These are phyloP conservation scores for Orussus abietinus DNA, from an alignment of 1,140 invertebrate species.

Conservation along the genomic window DNA sequence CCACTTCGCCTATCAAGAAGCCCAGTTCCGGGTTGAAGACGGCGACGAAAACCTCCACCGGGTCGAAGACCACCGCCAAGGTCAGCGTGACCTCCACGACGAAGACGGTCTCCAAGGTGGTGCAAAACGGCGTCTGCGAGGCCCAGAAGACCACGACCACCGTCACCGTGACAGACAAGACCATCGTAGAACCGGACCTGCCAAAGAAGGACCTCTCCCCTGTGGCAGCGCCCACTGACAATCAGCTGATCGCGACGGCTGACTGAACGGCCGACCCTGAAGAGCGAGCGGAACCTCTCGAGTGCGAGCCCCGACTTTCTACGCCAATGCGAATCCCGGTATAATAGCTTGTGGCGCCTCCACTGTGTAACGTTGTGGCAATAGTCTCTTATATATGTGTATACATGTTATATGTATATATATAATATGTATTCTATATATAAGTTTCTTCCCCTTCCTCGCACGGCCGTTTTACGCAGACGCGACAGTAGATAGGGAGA, in stretches of 20 bases:
- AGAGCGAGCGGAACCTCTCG: no score
- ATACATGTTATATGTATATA: no score
- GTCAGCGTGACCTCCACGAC: slow-evolving; percentile 49
- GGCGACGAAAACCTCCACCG: slow-evolving; percentile 12
- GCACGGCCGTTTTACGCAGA: no score
- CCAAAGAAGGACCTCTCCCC: slow-evolving; percentile 45
- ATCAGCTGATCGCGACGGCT: slow-evolving; percentile 45
- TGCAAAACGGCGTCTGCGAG: slow-evolving; percentile 41
- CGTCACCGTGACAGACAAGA: slow-evolving; percentile 12
- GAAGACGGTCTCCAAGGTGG: slow-evolving; percentile 42
- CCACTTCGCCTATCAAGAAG: slow-evolving; percentile 32
- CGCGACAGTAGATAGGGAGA: slow-evolving; percentile 10
- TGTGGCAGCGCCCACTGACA: slow-evolving; percentile 38
- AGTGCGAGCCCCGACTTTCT: no score
- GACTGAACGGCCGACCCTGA: slow-evolving; percentile 41
- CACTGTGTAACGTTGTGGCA: no score
- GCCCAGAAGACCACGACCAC: slow-evolving; percentile 20
- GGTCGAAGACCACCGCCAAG: slow-evolving; percentile 21
- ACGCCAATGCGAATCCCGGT: no score
- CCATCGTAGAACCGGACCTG: slow-evolving; percentile 41
- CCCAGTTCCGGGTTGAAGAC: slow-evolving; percentile 6
- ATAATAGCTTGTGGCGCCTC: no score
- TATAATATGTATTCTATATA: no score
- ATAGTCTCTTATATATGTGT: no score
- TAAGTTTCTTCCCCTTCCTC: no score